phyloP scores from a whole-genome alignment of 2,888 invertebrate species.

The Drosophila neonasuta region DNA sequence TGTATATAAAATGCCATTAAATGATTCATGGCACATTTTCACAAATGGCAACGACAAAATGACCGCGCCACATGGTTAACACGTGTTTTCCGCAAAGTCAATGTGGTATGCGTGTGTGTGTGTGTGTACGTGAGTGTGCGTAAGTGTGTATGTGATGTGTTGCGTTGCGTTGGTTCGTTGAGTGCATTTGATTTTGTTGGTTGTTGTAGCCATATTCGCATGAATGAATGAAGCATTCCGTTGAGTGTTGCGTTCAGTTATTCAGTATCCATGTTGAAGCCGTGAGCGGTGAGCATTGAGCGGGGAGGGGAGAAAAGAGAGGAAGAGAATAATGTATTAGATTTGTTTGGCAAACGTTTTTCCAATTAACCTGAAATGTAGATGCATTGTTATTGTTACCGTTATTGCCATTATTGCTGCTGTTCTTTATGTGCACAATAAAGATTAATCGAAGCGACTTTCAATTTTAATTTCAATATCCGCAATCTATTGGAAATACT shows the following conservation, averaged over 20 bases:
- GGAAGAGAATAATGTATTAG: conserved; percentile 32
- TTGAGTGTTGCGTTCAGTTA: conserved; percentile 43
- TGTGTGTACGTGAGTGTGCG: background rate
- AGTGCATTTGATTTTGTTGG: conserved; percentile 49
- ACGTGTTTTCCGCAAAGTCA: conserved; percentile 60
- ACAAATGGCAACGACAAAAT: conserved; percentile 61
- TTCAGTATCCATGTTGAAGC: conserved; percentile 31
- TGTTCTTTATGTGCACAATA: background rate
- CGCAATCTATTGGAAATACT: background rate
- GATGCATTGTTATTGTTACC: conserved; percentile 7
- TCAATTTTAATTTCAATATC: background rate
- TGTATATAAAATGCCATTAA: conserved; percentile 62
- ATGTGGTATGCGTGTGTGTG: conserved; percentile 31
- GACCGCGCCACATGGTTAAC: conserved; percentile 69
- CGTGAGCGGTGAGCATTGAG: background rate
- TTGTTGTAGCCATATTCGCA: conserved; percentile 44
- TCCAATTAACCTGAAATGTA: conserved; percentile 17
- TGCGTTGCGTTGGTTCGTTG: conserved; percentile 18
- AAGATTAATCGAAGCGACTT: background rate
- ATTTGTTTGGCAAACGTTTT: conserved; percentile 13
- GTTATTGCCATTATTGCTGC: conserved; percentile 15
- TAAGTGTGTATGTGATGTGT: conserved; percentile 5
- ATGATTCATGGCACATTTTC: conserved; percentile 71
- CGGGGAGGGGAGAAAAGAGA: conserved; percentile 6
- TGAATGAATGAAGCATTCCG: conserved; percentile 37